A percentile compares a stretch with the other conserved stretches of the same genome.
Evolutionary conservation across 2,797 vertebrate species (phyloP).

Genomic region (Scyliorhinus canicula): DNA sequence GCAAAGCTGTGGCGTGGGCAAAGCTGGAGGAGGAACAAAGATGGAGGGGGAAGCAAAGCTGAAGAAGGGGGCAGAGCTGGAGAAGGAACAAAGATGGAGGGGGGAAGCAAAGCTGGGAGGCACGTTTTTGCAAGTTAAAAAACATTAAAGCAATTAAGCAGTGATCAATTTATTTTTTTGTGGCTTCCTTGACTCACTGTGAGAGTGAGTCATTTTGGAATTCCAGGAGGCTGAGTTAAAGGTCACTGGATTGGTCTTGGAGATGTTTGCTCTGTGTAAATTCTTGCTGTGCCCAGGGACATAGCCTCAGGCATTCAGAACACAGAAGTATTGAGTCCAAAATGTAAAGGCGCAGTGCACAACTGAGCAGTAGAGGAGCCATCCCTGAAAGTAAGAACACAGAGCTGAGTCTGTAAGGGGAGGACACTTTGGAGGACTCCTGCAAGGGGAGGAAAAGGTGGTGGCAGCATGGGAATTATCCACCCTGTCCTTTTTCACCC

Average conservation of each 20-base stretch:
- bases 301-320: background rate
- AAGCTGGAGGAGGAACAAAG: no score
- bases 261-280: background rate
- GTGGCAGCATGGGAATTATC: background rate
- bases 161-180: background rate
- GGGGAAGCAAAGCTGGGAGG: no score
- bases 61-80: no score
- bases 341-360: background rate
- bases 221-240: background rate
- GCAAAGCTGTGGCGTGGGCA: no score
- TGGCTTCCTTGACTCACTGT: background rate
- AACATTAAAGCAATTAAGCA: no score
- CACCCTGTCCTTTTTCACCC: background rate
- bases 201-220: background rate
- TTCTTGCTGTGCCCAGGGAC: background rate
- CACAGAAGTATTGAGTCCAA: background rate
- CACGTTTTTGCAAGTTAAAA: no score
- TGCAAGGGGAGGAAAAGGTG: background rate
- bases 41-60: no score
- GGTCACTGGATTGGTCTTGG: background rate
- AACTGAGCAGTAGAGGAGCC: background rate
- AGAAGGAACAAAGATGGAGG: no score
- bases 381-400: background rate
- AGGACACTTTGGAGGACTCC: background rate
- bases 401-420: background rate